Percentiles rank a stretch among this genome's conserved stretches.
Evolutionary conservation across 2,888 invertebrate species (phyloP).

Genomic region (Andrena dorsata): DNA sequence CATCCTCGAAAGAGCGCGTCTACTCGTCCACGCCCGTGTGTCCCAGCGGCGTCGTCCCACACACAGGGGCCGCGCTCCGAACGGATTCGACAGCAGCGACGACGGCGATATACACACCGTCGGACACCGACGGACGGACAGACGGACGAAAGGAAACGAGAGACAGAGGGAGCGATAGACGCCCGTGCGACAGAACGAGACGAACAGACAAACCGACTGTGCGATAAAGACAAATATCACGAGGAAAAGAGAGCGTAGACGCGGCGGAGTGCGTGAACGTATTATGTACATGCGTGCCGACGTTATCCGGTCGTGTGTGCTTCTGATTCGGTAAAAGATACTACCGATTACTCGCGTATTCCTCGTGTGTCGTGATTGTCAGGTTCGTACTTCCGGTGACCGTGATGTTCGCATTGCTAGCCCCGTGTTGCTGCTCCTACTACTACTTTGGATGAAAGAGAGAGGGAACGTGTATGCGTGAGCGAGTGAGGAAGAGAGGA

Average conservation of each 20-base stretch:
- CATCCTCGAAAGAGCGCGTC: constrained; percentile 68
- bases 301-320: constrained; percentile 34
- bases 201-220: constrained; percentile 36
- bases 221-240: constrained; percentile 56
- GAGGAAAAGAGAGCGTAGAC: constrained; percentile 43
- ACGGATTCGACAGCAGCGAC: constrained; percentile 72
- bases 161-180: constrained; percentile 54
- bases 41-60: constrained; percentile 72
- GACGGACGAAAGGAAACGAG: constrained; percentile 56
- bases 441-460: constrained; percentile 24
- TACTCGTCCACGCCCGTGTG: constrained; percentile 75
- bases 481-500: not conserved
- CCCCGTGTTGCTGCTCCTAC: constrained; percentile 50
- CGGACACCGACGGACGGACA: constrained; percentile 60
- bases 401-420: constrained; percentile 65
- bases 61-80: constrained; percentile 69
- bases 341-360: constrained; percentile 39
- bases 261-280: constrained; percentile 34
- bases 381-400: constrained; percentile 79
- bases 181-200: constrained; percentile 51
- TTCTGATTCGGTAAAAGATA: constrained; percentile 35
- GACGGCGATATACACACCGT: constrained; percentile 67
- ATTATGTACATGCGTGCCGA: constrained; percentile 15
- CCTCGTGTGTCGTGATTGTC: constrained; percentile 74
- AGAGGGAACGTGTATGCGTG: constrained; percentile 26